Evolutionary conservation across 2,888 invertebrate species (phyloP).

Genomic region (Cheilosia pagana): DNA sequence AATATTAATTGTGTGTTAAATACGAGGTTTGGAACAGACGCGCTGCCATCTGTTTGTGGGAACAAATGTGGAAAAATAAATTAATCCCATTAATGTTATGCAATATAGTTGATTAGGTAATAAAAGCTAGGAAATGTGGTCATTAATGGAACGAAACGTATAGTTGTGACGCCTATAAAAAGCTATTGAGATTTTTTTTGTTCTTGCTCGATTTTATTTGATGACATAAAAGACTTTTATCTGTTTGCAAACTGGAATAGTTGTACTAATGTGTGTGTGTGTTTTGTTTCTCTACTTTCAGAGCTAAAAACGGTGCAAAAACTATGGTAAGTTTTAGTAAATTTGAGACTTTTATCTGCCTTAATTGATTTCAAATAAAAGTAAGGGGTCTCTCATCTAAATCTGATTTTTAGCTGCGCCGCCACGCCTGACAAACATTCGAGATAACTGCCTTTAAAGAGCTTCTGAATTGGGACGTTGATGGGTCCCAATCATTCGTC

Average conservation of each 20-base stretch:
- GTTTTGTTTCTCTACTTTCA: constrained; percentile 38
- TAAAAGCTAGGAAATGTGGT: constrained; percentile 55
- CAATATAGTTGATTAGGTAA: constrained; percentile 54
- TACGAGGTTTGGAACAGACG: constrained; percentile 2
- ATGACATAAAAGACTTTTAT: constrained; percentile 47
- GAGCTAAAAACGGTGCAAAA: constrained; percentile 58
- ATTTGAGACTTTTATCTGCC: background rate
- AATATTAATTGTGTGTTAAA: constrained; percentile 12
- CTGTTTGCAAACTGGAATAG: background rate
- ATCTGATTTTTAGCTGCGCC: no score
- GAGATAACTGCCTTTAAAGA: no score
- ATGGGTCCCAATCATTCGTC: no score
- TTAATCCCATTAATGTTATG: constrained; percentile 42
- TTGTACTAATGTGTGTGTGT: constrained; percentile 10
- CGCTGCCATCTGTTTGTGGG: background rate
- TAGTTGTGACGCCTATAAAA: constrained; percentile 27
- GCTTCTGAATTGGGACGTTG: no score
- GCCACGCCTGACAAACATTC: no score
- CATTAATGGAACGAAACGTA: constrained; percentile 42
- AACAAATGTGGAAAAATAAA: constrained; percentile 10
- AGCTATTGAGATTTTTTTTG: constrained; percentile 2
- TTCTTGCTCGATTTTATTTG: background rate
- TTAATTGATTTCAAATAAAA: no score
- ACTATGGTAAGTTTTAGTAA: constrained; percentile 57
- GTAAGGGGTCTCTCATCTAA: no score